Evolutionary conservation across 2,888 invertebrate genomes (phyloP).

Genomic region (Drosophila fulvimacula): DNA sequence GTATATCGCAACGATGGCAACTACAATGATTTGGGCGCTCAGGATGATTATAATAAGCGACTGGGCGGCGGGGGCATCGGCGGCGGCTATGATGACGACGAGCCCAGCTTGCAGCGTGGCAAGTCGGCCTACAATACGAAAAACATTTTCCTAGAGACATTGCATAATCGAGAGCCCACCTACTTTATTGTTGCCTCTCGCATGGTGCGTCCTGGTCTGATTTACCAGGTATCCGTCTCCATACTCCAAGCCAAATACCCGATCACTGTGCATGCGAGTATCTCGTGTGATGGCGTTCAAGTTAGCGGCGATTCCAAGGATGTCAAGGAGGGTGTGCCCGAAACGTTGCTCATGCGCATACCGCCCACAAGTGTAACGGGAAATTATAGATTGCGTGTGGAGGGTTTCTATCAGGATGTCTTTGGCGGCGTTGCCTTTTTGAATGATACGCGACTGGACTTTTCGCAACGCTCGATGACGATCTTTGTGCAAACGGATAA

Average conservation of each 20-base stretch:
- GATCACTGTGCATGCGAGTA: conserved; percentile 94
- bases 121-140: conserved; percentile 80
- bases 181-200: conserved; percentile 97
- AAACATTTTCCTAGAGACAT: conserved; percentile 76
- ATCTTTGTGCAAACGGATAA: conserved; percentile 98
- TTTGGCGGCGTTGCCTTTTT: conserved; percentile 95
- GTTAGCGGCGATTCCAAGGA: conserved; percentile 92
- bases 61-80: conserved; percentile 11
- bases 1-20: conserved; percentile 18
- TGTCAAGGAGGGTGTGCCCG: conserved; percentile 94
- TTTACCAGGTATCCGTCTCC: conserved; percentile 94
- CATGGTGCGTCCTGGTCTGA: conserved; percentile 95
- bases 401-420: conserved; percentile 89
- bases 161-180: conserved; percentile 85
- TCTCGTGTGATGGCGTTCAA: conserved; percentile 95
- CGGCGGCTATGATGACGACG: conserved; percentile 60
- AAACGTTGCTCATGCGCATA: conserved; percentile 95
- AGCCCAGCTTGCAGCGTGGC: conserved; percentile 71
- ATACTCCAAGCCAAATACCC: conserved; percentile 92
- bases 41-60: conserved; percentile 69
- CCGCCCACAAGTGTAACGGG: conserved; percentile 94
- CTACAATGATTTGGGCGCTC: conserved; percentile 69
- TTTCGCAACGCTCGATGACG: conserved; percentile 96
- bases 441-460: conserved; percentile 93
- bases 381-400: conserved; percentile 92